Conservation (phyloP, 2,113 vertebrate genomes). For the Synchiropus splendidus region DNA sequence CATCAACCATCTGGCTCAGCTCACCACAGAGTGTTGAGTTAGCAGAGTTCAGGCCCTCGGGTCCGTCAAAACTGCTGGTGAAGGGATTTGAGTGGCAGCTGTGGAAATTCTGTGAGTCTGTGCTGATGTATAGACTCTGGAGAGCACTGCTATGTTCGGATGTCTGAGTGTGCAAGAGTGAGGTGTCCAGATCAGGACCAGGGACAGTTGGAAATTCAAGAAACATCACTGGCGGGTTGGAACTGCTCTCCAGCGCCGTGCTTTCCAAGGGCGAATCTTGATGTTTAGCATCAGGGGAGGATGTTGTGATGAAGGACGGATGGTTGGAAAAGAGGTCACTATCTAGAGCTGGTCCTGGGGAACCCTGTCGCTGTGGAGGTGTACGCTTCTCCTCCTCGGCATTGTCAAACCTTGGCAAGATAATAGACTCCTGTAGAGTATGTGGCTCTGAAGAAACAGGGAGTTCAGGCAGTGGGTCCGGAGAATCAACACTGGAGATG, state of each 20-base stretch:
- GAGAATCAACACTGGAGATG: neutral
- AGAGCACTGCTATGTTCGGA: conserved; percentile 24
- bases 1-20: neutral
- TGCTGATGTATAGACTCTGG: conserved; percentile 30
- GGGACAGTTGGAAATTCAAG: no score
- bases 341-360: conserved; percentile 1
- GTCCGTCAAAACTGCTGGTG: conserved; percentile 21
- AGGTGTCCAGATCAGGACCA: no score
- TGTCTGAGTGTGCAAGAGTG: conserved; percentile 1
- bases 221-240: no score
- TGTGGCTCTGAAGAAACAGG: neutral
- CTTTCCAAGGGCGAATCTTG: neutral
- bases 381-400: neutral
- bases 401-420: neutral
- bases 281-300: conserved; percentile 25
- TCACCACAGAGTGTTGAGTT: conserved; percentile 14
- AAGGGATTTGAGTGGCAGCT: conserved; percentile 45
- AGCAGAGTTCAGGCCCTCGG: conserved; percentile 4
- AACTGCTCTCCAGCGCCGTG: conserved; percentile 11
- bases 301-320: conserved; percentile 24
- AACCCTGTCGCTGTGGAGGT: neutral
- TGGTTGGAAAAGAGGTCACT: conserved; percentile 10
- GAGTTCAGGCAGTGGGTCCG: conserved; percentile 4
- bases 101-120: conserved; percentile 51
- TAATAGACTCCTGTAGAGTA: neutral